These are phyloP conservation scores for Eriosoma lanigerum DNA, from an alignment of 1,140 invertebrate species.

Conservation along the genomic window DNA sequence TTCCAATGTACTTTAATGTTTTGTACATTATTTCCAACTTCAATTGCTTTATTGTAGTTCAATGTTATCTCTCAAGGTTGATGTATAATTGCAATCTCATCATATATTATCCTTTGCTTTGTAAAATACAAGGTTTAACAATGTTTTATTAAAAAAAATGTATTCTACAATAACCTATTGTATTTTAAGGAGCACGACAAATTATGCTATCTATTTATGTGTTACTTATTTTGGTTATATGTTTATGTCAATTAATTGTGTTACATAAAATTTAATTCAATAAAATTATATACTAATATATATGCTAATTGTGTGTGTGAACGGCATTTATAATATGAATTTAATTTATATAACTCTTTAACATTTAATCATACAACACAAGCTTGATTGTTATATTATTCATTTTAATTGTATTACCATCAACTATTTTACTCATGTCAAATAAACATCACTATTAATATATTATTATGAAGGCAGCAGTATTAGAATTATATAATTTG, in stretches of 20 bases:
- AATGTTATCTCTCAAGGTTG: not conserved
- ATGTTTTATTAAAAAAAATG: not conserved
- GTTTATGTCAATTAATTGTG: slow-evolving; percentile 6
- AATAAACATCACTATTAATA: no score
- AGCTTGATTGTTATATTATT: no score
- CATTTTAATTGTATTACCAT: no score
- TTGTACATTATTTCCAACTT: slow-evolving; percentile 7
- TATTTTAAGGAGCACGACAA: not conserved
- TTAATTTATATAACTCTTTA: no score
- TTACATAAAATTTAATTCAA: no score
- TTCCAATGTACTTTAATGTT: not conserved
- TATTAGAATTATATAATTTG: no score
- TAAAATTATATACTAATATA: no score
- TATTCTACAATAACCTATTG: not conserved
- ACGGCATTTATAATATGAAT: no score
- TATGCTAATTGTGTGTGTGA: no score
- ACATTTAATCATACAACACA: no score
- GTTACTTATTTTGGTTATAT: not conserved
- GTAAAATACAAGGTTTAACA: not conserved
- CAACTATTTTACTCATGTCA: no score
- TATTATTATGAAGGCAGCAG: no score
- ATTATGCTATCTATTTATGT: not conserved
- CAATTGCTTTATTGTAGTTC: not conserved
- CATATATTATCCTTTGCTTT: not conserved
- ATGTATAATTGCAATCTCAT: not conserved